These are phyloP conservation scores for Drosophila trapezifrons DNA, from an alignment of 1,140 invertebrate genomes.

Conservation along the genomic window DNA sequence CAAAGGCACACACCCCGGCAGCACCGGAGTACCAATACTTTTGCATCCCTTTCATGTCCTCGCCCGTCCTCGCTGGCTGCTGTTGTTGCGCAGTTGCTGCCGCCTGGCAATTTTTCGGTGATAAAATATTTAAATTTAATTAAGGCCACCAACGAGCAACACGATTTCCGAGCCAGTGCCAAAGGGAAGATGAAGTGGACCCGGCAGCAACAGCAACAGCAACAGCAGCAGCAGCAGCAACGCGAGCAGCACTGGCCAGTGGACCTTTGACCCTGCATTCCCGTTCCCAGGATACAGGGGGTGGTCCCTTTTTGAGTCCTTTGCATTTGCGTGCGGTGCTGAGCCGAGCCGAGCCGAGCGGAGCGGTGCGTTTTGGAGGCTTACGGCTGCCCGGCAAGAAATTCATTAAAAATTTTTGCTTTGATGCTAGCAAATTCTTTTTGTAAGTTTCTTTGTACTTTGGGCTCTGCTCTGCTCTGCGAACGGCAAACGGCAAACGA, in stretches of 20 bases:
- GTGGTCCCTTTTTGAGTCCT: constrained; percentile 39
- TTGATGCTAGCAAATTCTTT: constrained; percentile 81
- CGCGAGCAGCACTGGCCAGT: constrained; percentile 2
- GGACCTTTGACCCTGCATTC: constrained; percentile 53
- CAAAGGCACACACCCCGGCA: constrained; percentile 5
- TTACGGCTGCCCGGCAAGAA: constrained; percentile 69
- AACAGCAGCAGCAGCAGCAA: constrained; percentile 3
- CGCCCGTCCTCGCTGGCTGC: constrained; percentile 28
- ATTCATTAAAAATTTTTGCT: constrained; percentile 84
- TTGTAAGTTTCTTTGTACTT: constrained; percentile 73
- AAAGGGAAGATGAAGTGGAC: constrained; percentile 62
- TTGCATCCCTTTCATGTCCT: constrained; percentile 72
- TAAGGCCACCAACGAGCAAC: constrained; percentile 84
- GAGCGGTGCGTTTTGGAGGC: constrained; percentile 62
- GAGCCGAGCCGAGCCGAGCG: not conserved
- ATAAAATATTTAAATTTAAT: constrained; percentile 85
- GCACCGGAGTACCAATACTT: constrained; percentile 48
- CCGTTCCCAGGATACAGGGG: constrained; percentile 26
- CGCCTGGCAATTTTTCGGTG: constrained; percentile 84
- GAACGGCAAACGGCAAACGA: constrained; percentile 12
- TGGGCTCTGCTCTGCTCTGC: constrained; percentile 10
- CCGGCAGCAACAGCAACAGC: constrained; percentile 11
- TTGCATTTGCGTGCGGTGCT: constrained; percentile 58
- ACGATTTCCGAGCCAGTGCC: constrained; percentile 72
- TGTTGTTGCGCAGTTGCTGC: constrained; percentile 70